Evolutionary conservation across 2,797 vertebrate genomes (phyloP).

Genomic region (Clarias fuscus): DNA sequence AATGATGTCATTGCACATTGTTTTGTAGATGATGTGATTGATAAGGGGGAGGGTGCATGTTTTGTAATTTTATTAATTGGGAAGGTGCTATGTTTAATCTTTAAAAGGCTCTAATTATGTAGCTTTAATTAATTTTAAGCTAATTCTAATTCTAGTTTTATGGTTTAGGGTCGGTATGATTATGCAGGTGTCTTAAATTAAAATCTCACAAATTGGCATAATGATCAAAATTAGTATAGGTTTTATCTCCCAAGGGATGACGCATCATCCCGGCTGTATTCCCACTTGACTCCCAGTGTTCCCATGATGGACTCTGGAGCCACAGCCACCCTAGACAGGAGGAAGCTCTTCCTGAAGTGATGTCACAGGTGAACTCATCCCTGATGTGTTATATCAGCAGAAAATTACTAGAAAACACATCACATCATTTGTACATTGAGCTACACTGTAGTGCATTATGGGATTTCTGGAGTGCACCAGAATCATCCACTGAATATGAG

Average conservation of each 20-base stretch:
- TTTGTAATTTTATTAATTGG: too few relatives aligned
- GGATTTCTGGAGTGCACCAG: neutral
- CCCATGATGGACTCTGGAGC: neutral
- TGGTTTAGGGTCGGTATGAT: neutral
- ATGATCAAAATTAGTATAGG: neutral
- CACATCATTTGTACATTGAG: neutral
- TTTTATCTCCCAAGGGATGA: neutral
- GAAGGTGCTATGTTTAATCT: too few relatives aligned
- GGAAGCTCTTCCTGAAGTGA: neutral
- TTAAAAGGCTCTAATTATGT: neutral
- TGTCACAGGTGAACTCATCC: neutral
- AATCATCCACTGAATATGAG: neutral
- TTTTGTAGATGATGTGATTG: neutral
- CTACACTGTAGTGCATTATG: neutral
- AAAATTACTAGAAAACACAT: neutral
- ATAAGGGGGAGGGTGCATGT: too few relatives aligned
- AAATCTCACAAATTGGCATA: neutral
- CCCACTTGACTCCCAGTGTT: neutral
- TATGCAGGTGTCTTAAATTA: neutral
- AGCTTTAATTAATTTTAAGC: neutral
- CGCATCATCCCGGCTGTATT: neutral
- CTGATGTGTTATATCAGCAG: neutral
- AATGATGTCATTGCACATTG: neutral
- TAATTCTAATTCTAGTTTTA: neutral
- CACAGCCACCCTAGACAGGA: neutral